Evolutionary conservation across 2,797 vertebrate species (phyloP), one percentile per base, ranked within the genome.

Genomic region (Liparis tanakae): DNA sequence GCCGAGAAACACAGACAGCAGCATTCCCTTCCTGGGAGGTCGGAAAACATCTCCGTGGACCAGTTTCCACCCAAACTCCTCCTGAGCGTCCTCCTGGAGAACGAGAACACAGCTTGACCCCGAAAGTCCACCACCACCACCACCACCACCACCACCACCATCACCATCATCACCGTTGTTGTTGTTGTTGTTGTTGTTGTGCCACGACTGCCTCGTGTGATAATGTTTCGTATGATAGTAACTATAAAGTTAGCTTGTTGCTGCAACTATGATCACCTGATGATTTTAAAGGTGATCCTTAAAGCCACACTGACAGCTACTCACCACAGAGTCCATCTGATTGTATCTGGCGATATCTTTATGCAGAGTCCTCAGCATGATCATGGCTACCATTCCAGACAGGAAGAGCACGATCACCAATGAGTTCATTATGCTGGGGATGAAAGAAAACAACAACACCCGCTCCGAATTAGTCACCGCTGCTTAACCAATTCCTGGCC

Each of bases 371-470:
- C 97, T 94, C 79, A 97, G 79, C 95, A 98, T 96, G 84, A 97
- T 98, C 97, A 97, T 98, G 36, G 97, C 97, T 67, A 98, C 96
- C 97, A 97, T 97, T 68, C 97, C 96, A 81, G 97, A 98, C 15
- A 98, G 90, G 91, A 98, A 98, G 65, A 98, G 95, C 59, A 98
- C 97, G 64, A 98, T 98, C 78, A 98, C 97, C 89, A 98, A 77
- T 1, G 97, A 98, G 94, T 98, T 98, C 97, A 98, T 98, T 72
- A 98, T 98, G 91, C 97, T 98, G 84, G 7, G 3, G 1, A 41
- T 10, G 36, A 41, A 41, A 12, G 68, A 34, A 68, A 15, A 67
- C 68, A 14, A 65, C 36, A n/a, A 68, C 14, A 56, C 5, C 17
- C 10, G 10, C 10, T 2, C 6, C 3, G 25, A 30, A 10, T 41